These are phyloP conservation scores for Coregonus suidteri DNA, from an alignment of 2,797 vertebrate species.

Conservation along the genomic window DNA sequence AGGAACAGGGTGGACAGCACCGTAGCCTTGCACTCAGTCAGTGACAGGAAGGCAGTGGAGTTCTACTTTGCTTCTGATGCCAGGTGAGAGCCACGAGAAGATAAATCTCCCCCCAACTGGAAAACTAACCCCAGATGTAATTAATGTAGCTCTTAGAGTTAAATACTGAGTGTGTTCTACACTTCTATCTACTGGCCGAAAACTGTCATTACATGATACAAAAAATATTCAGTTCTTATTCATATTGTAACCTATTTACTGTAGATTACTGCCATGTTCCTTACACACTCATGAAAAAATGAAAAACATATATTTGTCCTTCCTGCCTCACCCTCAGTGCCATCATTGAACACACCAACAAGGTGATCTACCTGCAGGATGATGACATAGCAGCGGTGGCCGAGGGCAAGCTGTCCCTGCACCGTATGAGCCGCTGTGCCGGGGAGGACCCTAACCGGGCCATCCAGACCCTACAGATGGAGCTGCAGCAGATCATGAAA, in stretches of 20 bases:
- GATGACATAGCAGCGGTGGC: slow-evolving; percentile 88
- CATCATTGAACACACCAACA: slow-evolving; percentile 96
- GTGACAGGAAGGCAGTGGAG: slow-evolving; percentile 74
- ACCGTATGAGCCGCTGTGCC: slow-evolving; percentile 83
- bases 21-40: slow-evolving; percentile 76
- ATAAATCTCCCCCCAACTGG: neutral
- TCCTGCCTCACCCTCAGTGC: slow-evolving; percentile 72
- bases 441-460: slow-evolving; percentile 87
- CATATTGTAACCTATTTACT: neutral
- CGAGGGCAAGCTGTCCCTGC: slow-evolving; percentile 89
- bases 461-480: slow-evolving; percentile 95
- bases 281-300: neutral
- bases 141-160: neutral
- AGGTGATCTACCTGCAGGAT: slow-evolving; percentile 93
- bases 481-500: slow-evolving; percentile 98
- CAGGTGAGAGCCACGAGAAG: neutral
- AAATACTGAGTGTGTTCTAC: neutral
- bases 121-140: neutral
- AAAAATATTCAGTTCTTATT: no score
- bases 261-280: neutral
- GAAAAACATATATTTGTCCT: neutral
- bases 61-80: slow-evolving; percentile 71
- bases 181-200: neutral
- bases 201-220: neutral
- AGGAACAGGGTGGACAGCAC: slow-evolving; percentile 71